These are phyloP conservation scores for Drosophila obscura DNA, from an alignment of 1,140 invertebrate species.

Conservation along the genomic window DNA sequence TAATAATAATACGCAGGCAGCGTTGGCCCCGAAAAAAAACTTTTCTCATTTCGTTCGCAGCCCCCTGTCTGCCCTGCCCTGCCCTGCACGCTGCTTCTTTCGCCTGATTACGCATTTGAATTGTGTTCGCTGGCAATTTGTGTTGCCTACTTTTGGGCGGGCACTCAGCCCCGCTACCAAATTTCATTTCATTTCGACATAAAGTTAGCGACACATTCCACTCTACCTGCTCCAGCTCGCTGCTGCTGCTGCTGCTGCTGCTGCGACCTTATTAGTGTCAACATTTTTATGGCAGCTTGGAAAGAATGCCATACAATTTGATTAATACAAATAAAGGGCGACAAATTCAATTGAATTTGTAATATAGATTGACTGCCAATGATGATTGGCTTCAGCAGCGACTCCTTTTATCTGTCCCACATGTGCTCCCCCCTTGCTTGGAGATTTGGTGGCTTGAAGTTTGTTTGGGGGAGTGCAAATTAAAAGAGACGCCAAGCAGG, in stretches of 20 bases:
- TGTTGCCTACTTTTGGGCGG: neutral
- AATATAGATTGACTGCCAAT: slow-evolving; percentile 53
- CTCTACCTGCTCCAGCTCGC: slow-evolving; percentile 8
- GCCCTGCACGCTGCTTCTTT: slow-evolving; percentile 20
- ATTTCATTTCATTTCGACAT: slow-evolving; percentile 14
- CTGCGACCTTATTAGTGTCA: slow-evolving; percentile 51
- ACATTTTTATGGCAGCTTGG: slow-evolving; percentile 48
- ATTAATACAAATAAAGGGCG: slow-evolving; percentile 64
- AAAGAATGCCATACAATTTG: slow-evolving; percentile 41
- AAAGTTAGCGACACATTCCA: slow-evolving; percentile 22
- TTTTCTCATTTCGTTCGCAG: slow-evolving; percentile 76
- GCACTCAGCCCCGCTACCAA: neutral
- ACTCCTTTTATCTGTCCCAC: slow-evolving; percentile 42
- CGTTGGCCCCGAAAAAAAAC: slow-evolving; percentile 57
- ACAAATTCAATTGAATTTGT: slow-evolving; percentile 80
- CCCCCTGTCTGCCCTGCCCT: slow-evolving; percentile 24
- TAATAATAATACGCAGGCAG: slow-evolving; percentile 60
- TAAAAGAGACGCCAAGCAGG: slow-evolving; percentile 49
- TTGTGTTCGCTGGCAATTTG: slow-evolving; percentile 57
- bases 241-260: neutral
- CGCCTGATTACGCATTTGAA: slow-evolving; percentile 80
- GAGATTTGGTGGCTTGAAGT: slow-evolving; percentile 7
- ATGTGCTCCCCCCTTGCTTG: slow-evolving; percentile 2
- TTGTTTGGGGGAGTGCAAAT: slow-evolving; percentile 48
- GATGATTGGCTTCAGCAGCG: slow-evolving; percentile 69